These are phyloP conservation scores for Anarsia innoxiella DNA, from an alignment of 2,888 invertebrate species.

Conservation along the genomic window DNA sequence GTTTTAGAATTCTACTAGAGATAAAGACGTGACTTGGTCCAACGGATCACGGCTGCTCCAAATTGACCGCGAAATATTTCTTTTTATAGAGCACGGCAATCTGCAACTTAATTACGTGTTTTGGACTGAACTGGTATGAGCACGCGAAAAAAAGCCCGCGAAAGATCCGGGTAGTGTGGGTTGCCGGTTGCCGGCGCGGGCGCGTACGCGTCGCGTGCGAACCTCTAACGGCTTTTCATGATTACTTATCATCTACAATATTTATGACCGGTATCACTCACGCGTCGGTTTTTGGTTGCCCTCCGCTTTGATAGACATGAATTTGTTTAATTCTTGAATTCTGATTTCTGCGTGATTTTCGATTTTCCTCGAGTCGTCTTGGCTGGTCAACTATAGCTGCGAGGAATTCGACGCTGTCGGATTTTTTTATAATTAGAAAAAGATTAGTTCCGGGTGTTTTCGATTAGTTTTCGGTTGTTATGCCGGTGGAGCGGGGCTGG, in stretches of 20 bases:
- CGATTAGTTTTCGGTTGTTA: slow-evolving; percentile 64
- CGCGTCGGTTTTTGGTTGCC: slow-evolving; percentile 3
- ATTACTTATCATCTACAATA: slow-evolving; percentile 8
- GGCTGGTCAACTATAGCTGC: slow-evolving; percentile 30
- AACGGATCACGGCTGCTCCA: slow-evolving; percentile 14
- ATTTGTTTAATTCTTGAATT: slow-evolving; percentile 7
- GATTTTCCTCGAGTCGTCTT: slow-evolving; percentile 34
- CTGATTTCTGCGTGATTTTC: slow-evolving; percentile 19
- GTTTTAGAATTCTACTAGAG: background rate
- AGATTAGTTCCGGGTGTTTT: slow-evolving; percentile 69
- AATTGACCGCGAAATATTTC: slow-evolving; percentile 21
- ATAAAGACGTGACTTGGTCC: slow-evolving; percentile 4
- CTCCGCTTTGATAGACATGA: background rate
- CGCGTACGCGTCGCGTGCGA: slow-evolving; percentile 21
- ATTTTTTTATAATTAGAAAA: slow-evolving; percentile 61
- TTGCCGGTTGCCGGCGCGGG: slow-evolving; percentile 4
- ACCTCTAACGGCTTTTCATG: slow-evolving; percentile 23
- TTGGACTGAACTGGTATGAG: slow-evolving; percentile 25
- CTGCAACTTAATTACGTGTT: slow-evolving; percentile 34
- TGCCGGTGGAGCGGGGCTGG: slow-evolving; percentile 28
- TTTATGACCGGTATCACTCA: slow-evolving; percentile 11
- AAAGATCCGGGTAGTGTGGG: slow-evolving; percentile 44
- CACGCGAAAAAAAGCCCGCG: slow-evolving; percentile 34
- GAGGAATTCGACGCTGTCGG: slow-evolving; percentile 46
- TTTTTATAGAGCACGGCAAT: slow-evolving; percentile 15